Base-by-base conservation (phyloP, 2,113 vertebrate species). In the Lipophrys pholis region DNA sequence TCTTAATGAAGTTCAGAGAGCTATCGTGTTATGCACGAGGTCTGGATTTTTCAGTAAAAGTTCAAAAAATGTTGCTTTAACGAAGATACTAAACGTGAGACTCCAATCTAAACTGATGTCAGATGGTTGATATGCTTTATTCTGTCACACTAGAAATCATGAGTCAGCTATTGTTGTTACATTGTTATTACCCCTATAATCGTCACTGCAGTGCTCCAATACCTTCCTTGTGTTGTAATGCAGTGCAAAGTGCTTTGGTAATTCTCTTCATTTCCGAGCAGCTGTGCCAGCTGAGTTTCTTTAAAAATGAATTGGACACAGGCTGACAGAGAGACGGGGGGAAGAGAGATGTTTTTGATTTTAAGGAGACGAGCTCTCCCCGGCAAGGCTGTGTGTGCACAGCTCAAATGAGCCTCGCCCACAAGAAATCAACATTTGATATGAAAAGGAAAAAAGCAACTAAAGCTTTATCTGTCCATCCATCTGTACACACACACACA, bases 221-320 rank as follows among this genome's bases (percentile, higher is more conserved):
- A 57, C 62, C 15, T 49, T 60, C 14, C 53, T n/a, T 16, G 6
- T 42, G 64, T 63, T 56, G 16, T 57, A 57, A 66, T 11, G 52
- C 41, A 42, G n/a, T 63, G 46, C 36, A 59, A 76, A 73, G 45
- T 12, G 5, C 56, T 58, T 58, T 60, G 53, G 51, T 62, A 61
- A 73, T 53, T 67, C 46, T 38, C 38, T 63, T 62, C 60, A 58
- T 52, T 72, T 69, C 35, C 38, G 21, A 49, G 50, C 65, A 70
- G 83, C 68, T 21, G 58, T 68, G 79, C 70, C 64, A 61, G 48
- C 56, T 61, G 57, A 80, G 70, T 73, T 60, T 49, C 76, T 80
- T 61, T 50, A 7, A 60, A 73, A 75, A 72, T 67, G n/a, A 78
- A 81, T 52, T 57, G 50, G 57, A 69, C 54, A 56, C 45, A n/a